Evolutionary conservation across 2,888 invertebrate species (phyloP).

Genomic region (Parnassius orleans): DNA sequence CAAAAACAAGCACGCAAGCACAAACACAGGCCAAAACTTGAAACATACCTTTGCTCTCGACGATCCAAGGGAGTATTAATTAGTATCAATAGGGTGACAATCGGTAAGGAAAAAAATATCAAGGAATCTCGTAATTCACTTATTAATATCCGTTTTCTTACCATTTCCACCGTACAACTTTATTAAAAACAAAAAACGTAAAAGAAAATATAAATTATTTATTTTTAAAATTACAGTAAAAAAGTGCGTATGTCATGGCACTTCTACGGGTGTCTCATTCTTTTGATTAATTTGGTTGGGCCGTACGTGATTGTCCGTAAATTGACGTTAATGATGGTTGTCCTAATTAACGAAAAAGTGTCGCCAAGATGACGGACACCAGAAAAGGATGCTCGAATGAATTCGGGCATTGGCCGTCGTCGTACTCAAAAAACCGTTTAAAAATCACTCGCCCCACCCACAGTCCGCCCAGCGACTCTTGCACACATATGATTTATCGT

Average conservation of each 20-base stretch:
- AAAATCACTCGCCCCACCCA: constrained; percentile 78
- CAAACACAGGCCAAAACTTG: constrained; percentile 52
- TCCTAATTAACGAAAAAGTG: constrained; percentile 78
- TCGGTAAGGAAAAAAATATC: constrained; percentile 20
- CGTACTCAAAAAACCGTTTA: constrained; percentile 79
- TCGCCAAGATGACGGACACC: constrained; percentile 64
- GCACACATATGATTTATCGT: constrained; percentile 79
- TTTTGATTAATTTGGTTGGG: constrained; percentile 24
- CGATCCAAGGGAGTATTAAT: constrained; percentile 62
- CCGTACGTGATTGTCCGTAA: constrained; percentile 52
- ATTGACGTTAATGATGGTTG: constrained; percentile 69
- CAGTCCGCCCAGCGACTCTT: constrained; percentile 70
- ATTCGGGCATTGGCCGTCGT: constrained; percentile 70
- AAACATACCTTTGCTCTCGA: constrained; percentile 52
- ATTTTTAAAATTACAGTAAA: constrained; percentile 17
- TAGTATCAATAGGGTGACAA: constrained; percentile 73
- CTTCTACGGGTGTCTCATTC: constrained; percentile 24
- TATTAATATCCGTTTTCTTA: constrained; percentile 7
- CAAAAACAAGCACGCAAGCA: constrained; percentile 67
- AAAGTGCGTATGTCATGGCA: constrained; percentile 13
- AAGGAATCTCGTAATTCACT: constrained; percentile 5
- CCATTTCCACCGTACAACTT: constrained; percentile 10
- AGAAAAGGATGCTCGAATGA: constrained; percentile 72
- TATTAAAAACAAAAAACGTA: constrained; percentile 5
- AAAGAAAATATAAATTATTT: constrained; percentile 19